phyloP scores from a whole-genome alignment of 2,797 vertebrate species.

The Mormyrops boulengeri region DNA sequence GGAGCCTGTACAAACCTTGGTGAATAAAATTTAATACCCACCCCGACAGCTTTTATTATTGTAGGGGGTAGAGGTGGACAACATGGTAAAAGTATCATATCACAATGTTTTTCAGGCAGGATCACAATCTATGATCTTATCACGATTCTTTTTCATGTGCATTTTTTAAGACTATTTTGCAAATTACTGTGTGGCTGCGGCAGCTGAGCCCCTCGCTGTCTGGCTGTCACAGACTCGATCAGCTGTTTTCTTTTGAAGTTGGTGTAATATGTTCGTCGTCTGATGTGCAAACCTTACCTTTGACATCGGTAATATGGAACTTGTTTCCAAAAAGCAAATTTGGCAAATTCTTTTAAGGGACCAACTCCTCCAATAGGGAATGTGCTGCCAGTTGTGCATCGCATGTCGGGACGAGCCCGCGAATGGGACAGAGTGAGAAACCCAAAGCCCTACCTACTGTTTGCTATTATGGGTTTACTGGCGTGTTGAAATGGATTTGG shows the following conservation, averaged over 20 bases:
- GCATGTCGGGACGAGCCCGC: too few species aligned
- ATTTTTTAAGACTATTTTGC: neutral
- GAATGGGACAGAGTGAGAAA: too few species aligned
- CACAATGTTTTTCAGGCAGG: neutral
- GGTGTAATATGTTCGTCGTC: neutral
- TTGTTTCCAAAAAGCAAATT: too few species aligned
- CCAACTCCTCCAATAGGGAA: neutral
- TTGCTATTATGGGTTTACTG: too few species aligned
- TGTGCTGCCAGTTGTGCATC: neutral
- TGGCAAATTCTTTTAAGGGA: neutral
- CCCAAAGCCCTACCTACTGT: too few species aligned
- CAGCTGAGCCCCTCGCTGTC: neutral
- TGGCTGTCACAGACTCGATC: neutral
- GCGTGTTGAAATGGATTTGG: too few species aligned
- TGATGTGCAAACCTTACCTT: neutral
- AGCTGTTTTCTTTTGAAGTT: neutral
- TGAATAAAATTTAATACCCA: neutral
- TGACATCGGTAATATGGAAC: neutral
- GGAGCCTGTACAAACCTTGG: neutral
- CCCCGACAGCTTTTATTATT: neutral
- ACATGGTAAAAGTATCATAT: neutral
- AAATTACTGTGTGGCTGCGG: neutral
- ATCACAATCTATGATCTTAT: neutral
- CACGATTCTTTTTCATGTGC: neutral
- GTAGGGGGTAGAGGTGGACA: neutral